These are phyloP conservation scores for Phoeniculus purpureus DNA, from an alignment of 2,797 vertebrate species.

Conservation along the genomic window DNA sequence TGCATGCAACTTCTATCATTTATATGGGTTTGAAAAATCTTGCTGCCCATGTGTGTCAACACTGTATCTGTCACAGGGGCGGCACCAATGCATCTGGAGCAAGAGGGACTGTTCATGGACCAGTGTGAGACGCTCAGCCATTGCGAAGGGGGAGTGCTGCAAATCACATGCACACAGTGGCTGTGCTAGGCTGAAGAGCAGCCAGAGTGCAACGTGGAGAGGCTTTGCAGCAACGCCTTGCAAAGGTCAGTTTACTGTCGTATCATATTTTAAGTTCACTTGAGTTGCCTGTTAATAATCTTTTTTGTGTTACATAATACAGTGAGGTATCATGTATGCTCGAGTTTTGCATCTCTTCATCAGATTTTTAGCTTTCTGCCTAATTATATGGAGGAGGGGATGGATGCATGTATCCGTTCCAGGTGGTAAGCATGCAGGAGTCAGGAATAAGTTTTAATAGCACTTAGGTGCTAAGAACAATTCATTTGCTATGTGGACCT, in stretches of 20 bases:
- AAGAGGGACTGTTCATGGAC: background rate
- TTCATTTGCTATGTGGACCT: background rate
- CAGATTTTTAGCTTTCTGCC: constrained; percentile 42
- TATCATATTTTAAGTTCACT: constrained; percentile 48
- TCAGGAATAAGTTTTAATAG: constrained; percentile 6
- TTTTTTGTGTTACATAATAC: constrained; percentile 17
- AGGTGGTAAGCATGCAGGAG: background rate
- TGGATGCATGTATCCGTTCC: background rate
- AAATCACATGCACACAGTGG: background rate
- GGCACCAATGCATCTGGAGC: background rate
- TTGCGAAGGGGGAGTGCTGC: background rate
- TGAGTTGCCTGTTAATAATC: constrained; percentile 52
- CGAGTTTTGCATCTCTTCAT: background rate
- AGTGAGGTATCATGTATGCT: background rate
- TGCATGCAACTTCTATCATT: background rate
- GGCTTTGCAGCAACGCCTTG: background rate
- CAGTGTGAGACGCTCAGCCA: background rate
- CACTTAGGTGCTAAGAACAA: background rate
- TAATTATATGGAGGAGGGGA: background rate
- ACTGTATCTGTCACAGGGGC: background rate
- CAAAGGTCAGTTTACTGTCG: constrained; percentile 15
- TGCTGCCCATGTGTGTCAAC: background rate
- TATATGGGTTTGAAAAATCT: background rate
- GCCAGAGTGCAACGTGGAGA: background rate
- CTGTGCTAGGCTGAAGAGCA: background rate